Percentiles rank a stretch among this genome's conserved stretches.
These are phyloP conservation scores for Eupithecia centaureata DNA, from an alignment of 2,888 invertebrate genomes.

Conservation along the genomic window DNA sequence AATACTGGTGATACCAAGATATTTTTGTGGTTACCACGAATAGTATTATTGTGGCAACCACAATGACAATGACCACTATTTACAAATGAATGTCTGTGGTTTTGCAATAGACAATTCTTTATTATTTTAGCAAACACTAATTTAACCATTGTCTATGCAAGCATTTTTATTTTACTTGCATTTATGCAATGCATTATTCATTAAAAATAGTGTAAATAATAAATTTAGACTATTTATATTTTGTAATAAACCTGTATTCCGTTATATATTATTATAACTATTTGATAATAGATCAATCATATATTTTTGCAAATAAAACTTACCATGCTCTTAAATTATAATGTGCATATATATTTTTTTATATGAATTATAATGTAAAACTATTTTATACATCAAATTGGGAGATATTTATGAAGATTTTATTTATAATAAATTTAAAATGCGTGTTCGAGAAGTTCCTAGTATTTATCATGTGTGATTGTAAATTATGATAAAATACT, in stretches of 20 bases:
- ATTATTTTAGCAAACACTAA: background rate
- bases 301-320: background rate
- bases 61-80: background rate
- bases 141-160: background rate
- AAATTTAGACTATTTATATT: background rate
- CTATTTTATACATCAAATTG: background rate
- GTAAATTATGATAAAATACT: background rate
- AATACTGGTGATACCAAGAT: background rate
- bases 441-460: background rate
- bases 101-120: background rate
- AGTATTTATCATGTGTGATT: background rate
- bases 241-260: background rate
- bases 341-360: background rate
- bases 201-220: background rate
- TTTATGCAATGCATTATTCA: constrained; percentile 1
- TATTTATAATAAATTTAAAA: background rate
- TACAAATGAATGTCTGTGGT: background rate
- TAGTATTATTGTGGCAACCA: background rate
- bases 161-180: background rate
- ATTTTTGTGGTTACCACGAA: background rate
- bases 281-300: background rate
- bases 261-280: background rate
- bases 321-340: background rate
- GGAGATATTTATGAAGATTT: background rate
- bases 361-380: background rate